These are phyloP conservation scores for Tenthredo livida DNA, from an alignment of 2,888 invertebrate genomes.

Conservation along the genomic window DNA sequence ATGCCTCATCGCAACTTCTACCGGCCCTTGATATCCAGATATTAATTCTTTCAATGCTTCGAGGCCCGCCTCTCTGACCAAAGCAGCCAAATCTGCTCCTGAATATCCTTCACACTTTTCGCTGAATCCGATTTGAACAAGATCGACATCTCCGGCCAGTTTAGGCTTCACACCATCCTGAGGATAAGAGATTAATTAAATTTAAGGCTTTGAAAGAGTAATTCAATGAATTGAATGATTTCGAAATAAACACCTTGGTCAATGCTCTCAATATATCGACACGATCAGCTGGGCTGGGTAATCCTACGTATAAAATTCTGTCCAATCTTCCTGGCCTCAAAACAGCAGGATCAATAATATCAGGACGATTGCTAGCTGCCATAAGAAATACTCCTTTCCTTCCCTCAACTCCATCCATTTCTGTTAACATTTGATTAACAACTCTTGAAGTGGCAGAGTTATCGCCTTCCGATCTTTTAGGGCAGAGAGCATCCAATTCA, in stretches of 20 bases:
- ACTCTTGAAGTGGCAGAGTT: slow-evolving; percentile 90
- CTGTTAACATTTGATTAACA: slow-evolving; percentile 97
- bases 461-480: slow-evolving; percentile 89
- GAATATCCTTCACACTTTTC: slow-evolving; percentile 89
- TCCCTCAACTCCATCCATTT: slow-evolving; percentile 98
- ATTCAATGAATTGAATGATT: neutral
- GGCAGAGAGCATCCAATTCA: slow-evolving; percentile 97
- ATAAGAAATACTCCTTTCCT: slow-evolving; percentile 96
- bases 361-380: slow-evolving; percentile 97
- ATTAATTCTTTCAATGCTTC: slow-evolving; percentile 90
- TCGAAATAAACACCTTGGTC: slow-evolving; percentile 84
- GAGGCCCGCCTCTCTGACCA: slow-evolving; percentile 93
- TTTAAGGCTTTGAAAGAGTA: neutral
- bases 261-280: slow-evolving; percentile 93
- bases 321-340: slow-evolving; percentile 94
- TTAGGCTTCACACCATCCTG: slow-evolving; percentile 90
- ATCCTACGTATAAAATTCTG: slow-evolving; percentile 93
- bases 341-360: slow-evolving; percentile 97
- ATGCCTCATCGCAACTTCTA: slow-evolving; percentile 84
- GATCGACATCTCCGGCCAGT: slow-evolving; percentile 87
- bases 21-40: slow-evolving; percentile 77
- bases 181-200: neutral
- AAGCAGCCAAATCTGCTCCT: slow-evolving; percentile 95
- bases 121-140: slow-evolving; percentile 85
- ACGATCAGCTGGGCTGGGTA: slow-evolving; percentile 90